Conservation (phyloP, 2,797 vertebrate species). For the Parambassis ranga region DNA sequence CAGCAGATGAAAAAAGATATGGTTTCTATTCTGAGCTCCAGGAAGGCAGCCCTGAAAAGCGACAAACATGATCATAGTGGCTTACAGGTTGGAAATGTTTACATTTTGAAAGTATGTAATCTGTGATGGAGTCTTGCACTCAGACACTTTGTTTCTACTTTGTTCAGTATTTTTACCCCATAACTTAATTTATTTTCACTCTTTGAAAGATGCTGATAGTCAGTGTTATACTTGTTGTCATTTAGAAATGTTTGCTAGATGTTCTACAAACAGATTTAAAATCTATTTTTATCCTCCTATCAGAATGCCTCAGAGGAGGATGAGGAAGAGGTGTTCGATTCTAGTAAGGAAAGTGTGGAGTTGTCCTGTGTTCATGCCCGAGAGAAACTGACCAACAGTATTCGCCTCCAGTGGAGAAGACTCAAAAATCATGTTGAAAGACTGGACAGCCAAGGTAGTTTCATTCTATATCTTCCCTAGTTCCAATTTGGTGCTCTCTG, state of each 20-base stretch:
- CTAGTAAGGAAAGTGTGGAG: slow-evolving; percentile 86
- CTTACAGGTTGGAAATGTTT: slow-evolving; percentile 74
- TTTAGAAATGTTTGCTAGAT: not conserved
- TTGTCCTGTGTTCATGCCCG: slow-evolving; percentile 88
- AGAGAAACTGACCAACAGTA: slow-evolving; percentile 93
- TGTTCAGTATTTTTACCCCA: not conserved
- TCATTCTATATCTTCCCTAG: too few relatives aligned
- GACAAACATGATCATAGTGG: slow-evolving; percentile 77
- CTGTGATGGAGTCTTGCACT: too few relatives aligned
- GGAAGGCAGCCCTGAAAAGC: slow-evolving; percentile 79
- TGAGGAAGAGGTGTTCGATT: slow-evolving; percentile 83
- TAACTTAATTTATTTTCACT: too few relatives aligned
- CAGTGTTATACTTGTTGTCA: not conserved
- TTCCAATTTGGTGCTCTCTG: too few relatives aligned
- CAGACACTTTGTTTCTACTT: too few relatives aligned
- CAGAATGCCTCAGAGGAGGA: slow-evolving; percentile 87
- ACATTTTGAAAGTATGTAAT: not conserved
- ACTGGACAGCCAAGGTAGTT: slow-evolving; percentile 91
- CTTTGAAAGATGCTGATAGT: not conserved
- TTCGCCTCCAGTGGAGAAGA: slow-evolving; percentile 95
- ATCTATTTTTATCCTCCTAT: not conserved
- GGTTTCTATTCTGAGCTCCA: slow-evolving; percentile 87
- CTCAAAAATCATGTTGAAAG: slow-evolving; percentile 93
- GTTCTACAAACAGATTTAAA: not conserved
- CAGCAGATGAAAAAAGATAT: slow-evolving; percentile 98